Evolutionary conservation across 30 jellyfish, hydroid and myxozoan genomes (phyloP).

Genomic region (Nemopilema nomurai): DNA sequence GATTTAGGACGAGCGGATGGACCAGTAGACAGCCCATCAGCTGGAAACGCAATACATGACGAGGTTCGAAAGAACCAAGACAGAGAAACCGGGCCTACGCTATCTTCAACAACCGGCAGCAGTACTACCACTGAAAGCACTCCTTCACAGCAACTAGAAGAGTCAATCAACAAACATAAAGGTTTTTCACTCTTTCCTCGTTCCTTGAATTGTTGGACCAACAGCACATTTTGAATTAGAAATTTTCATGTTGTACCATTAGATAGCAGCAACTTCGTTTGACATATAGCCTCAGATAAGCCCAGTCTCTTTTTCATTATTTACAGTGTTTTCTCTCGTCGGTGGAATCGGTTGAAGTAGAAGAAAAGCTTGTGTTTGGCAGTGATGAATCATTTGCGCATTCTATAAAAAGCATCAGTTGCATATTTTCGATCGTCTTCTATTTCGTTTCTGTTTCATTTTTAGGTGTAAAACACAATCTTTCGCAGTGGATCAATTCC

Average conservation of each 20-base stretch:
- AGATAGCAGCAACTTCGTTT: no score
- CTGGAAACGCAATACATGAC: not conserved
- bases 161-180: not conserved
- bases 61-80: not conserved
- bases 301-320: no score
- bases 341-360: no score
- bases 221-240: no score
- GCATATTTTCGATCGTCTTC: not conserved
- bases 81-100: not conserved
- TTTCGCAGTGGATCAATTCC: constrained; percentile 46
- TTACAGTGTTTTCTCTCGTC: no score
- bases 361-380: not conserved
- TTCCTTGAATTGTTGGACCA: not conserved
- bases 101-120: not conserved
- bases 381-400: no score
- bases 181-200: not conserved
- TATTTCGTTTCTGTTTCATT: not conserved
- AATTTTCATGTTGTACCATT: no score
- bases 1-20: not conserved
- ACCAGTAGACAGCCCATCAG: not conserved
- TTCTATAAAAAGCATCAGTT: no score
- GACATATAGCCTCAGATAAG: no score
- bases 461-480: constrained; percentile 34
- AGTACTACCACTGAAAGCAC: not conserved
- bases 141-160: not conserved